Percentiles rank a stretch among this genome's conserved stretches.
These are phyloP conservation scores for Marasmarcha lunaedactyla DNA, from an alignment of 2,888 invertebrate genomes.

Conservation along the genomic window DNA sequence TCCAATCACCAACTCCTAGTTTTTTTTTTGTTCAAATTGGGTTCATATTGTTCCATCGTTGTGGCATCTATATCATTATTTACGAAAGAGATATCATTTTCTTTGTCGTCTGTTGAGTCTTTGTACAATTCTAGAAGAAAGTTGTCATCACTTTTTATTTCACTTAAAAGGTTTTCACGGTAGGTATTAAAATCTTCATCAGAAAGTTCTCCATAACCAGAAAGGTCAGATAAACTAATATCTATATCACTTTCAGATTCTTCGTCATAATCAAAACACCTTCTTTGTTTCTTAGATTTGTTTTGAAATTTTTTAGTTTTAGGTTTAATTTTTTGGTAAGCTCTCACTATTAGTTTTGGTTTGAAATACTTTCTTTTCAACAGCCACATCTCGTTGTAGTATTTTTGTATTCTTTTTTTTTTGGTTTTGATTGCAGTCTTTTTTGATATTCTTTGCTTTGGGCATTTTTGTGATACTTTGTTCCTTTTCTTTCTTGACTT, in stretches of 20 bases:
- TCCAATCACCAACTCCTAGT: conserved; percentile 7
- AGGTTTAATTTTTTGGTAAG: not conserved
- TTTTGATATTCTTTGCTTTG: not conserved
- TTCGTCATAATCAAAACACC: conserved; percentile 5
- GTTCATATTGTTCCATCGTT: conserved; percentile 4
- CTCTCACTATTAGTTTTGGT: not conserved
- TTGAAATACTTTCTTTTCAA: not conserved
- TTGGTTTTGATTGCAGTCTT: not conserved
- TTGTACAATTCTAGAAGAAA: not conserved
- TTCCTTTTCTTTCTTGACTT: not conserved
- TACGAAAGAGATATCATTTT: not conserved
- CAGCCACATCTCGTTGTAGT: not conserved
- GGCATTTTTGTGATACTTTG: not conserved
- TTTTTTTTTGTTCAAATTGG: conserved; percentile 5
- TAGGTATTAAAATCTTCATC: conserved; percentile 6
- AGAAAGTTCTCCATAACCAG: conserved; percentile 4
- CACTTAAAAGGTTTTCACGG: conserved; percentile 2
- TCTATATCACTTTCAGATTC: conserved; percentile 5
- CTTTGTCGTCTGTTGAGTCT: not conserved
- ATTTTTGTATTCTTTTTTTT: not conserved
- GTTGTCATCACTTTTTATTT: conserved; percentile 2
- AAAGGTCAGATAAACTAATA: conserved; percentile 4
- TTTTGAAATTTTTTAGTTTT: conserved; percentile 1
- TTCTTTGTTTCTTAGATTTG: conserved; percentile 2
- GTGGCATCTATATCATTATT: not conserved